These are phyloP conservation scores for Eilema sororculum DNA, from an alignment of 2,888 invertebrate species.

Conservation along the genomic window DNA sequence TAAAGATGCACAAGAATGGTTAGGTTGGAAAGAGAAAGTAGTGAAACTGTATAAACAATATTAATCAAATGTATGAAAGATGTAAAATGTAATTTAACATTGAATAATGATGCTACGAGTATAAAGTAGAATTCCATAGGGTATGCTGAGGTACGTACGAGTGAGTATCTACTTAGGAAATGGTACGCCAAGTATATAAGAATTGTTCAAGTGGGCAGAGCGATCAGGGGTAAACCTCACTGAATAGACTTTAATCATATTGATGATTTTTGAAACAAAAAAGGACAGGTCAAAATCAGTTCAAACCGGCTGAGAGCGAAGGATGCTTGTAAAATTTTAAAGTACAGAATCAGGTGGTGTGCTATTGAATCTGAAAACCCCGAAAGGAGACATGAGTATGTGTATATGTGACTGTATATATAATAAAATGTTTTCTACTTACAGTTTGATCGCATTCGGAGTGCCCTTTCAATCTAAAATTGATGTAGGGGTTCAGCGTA, in stretches of 20 bases:
- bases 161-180: background rate
- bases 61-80: too few species aligned
- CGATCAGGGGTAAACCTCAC: background rate
- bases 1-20: background rate
- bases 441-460: slow-evolving; percentile 74
- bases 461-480: slow-evolving; percentile 88
- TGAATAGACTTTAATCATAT: background rate
- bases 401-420: background rate
- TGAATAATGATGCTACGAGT: too few species aligned
- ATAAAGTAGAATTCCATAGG: too few species aligned
- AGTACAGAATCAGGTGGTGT: background rate
- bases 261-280: background rate
- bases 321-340: background rate
- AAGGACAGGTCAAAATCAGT: too few species aligned
- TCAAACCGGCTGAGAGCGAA: background rate
- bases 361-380: background rate
- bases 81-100: too few species aligned
- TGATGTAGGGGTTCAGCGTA: slow-evolving; percentile 86
- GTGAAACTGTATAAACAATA: background rate
- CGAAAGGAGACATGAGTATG: too few species aligned
- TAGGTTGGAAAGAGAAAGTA: background rate
- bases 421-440: slow-evolving; percentile 49
- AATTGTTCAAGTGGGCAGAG: background rate
- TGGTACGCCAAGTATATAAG: too few species aligned
- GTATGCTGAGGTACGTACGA: background rate